A percentile compares a stretch with the other conserved stretches of the same genome.
These are phyloP conservation scores for Saimiri boliviensis DNA, from an alignment of 2,113 vertebrate genomes.

Conservation along the genomic window DNA sequence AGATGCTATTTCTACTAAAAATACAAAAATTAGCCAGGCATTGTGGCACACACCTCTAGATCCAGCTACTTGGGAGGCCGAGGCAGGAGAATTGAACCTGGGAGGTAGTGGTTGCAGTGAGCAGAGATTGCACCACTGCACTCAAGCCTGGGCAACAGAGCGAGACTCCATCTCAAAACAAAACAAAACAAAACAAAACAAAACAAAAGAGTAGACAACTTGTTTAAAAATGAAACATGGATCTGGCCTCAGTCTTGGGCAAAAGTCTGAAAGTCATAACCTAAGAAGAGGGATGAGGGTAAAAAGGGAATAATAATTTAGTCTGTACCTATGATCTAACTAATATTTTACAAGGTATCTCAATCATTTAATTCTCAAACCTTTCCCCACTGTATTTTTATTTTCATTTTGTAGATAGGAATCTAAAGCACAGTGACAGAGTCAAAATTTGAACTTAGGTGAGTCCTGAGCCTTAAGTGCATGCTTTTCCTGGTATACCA, in stretches of 20 bases:
- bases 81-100: too few relatives aligned
- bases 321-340: background rate
- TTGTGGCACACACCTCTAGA: too few relatives aligned
- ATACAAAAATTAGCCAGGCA: too few relatives aligned
- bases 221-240: conserved; percentile 29
- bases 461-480: background rate
- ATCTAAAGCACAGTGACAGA: background rate
- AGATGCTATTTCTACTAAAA: too few relatives aligned
- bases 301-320: background rate
- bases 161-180: too few relatives aligned
- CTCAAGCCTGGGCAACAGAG: too few relatives aligned
- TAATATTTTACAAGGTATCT: background rate
- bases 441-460: conserved; percentile 31
- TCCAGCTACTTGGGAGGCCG: too few relatives aligned
- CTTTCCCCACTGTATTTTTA: background rate
- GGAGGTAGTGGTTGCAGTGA: too few relatives aligned
- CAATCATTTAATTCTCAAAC: conserved; percentile 24
- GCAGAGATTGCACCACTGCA: too few relatives aligned
- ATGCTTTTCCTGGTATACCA: background rate
- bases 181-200: background rate
- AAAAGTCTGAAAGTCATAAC: conserved; percentile 26
- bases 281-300: background rate
- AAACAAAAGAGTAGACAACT: background rate
- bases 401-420: background rate
- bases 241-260: background rate